phyloP scores from a whole-genome alignment of 2,888 invertebrate genomes.

The Zelleria hepariella region DNA sequence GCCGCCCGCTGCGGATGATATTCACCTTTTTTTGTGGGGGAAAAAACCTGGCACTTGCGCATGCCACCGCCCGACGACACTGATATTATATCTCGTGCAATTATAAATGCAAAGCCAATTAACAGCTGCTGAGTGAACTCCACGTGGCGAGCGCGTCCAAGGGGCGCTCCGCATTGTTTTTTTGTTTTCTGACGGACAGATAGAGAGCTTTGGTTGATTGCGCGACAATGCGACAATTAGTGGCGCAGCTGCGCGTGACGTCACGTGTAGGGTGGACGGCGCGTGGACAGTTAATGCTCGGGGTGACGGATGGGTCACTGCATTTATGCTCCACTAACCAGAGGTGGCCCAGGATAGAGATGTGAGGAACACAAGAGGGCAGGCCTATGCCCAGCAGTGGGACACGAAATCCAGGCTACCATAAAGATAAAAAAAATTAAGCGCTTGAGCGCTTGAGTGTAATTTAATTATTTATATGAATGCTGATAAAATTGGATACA shows the following conservation, averaged over 20 bases:
- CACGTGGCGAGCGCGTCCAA: constrained; percentile 19
- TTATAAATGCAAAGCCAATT: constrained; percentile 13
- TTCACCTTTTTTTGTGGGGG: background rate
- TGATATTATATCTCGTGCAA: constrained; percentile 4
- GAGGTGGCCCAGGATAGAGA: no score
- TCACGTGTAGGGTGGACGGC: background rate
- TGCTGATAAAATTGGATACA: no score
- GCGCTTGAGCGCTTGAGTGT: no score
- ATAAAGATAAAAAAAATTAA: no score
- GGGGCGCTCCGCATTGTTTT: background rate
- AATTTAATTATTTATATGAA: no score
- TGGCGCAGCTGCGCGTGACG: background rate
- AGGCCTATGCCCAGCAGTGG: no score
- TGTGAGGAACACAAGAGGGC: no score
- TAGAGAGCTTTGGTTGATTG: constrained; percentile 5
- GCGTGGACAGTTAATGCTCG: background rate
- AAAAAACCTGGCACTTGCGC: background rate
- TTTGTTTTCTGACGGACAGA: background rate
- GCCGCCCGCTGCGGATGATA: background rate
- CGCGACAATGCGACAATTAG: background rate
- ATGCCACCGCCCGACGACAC: background rate
- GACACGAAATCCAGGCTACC: no score
- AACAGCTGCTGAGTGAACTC: constrained; percentile 30
- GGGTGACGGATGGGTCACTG: no score
- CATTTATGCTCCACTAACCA: no score